phyloP scores from a whole-genome alignment of 2,113 vertebrate species.

The Cervus canadensis region DNA sequence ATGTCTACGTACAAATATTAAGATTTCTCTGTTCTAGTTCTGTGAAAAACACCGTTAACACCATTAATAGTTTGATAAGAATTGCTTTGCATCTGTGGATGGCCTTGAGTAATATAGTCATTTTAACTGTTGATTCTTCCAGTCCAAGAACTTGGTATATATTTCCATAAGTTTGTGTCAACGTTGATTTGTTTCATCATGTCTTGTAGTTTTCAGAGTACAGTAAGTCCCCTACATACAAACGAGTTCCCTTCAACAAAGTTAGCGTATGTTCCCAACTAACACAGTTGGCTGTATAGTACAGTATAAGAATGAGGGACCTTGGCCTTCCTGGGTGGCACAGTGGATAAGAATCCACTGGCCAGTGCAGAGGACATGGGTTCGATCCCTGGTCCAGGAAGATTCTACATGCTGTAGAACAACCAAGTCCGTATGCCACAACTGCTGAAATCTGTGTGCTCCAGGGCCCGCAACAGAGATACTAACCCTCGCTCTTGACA shows the following conservation, averaged over 20 bases:
- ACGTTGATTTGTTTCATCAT: not conserved
- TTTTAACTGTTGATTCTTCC: not conserved
- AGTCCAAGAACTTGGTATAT: not conserved
- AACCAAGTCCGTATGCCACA: not conserved
- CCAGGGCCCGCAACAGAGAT: not conserved
- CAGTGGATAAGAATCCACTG: not conserved
- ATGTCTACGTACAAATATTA: not conserved
- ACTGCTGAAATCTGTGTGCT: not conserved
- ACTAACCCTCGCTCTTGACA: not conserved
- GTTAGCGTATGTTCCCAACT: not conserved
- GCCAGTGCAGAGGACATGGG: not conserved
- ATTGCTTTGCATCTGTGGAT: not conserved
- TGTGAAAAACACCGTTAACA: not conserved
- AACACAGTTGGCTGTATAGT: not conserved
- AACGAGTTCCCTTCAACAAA: not conserved
- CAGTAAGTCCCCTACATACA: not conserved
- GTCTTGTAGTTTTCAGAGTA: not conserved
- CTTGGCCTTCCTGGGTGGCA: not conserved
- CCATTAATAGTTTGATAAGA: not conserved
- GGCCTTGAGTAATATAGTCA: not conserved
- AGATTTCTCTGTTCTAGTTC: not conserved
- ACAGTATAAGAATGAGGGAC: not conserved
- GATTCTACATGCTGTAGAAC: not conserved
- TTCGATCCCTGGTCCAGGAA: not conserved
- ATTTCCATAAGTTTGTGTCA: not conserved